These are phyloP conservation scores for Oryzias melastigma DNA, from an alignment of 2,113 vertebrate species.

Conservation along the genomic window DNA sequence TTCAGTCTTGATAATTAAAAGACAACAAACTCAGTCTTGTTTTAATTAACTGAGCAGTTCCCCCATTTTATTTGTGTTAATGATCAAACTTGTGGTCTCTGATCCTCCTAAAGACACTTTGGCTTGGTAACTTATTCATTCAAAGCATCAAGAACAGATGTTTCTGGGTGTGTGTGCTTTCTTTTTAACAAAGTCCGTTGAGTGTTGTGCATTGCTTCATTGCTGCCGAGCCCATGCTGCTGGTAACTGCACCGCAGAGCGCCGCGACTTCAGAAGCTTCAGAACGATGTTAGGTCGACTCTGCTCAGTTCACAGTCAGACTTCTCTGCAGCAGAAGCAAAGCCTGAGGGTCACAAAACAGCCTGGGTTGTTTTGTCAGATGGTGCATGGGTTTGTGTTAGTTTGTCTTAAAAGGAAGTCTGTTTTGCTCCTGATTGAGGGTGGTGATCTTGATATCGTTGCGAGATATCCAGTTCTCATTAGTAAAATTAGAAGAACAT, in stretches of 20 bases:
- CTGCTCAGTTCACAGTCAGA: slow-evolving; percentile 22
- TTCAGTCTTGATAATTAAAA: slow-evolving; percentile 17
- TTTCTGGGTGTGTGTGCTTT: slow-evolving; percentile 48
- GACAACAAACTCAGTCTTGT: slow-evolving; percentile 24
- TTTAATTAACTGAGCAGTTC: slow-evolving; percentile 2
- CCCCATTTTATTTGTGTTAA: background rate
- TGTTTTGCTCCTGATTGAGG: background rate
- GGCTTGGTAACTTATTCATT: slow-evolving; percentile 8
- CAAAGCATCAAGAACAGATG: slow-evolving; percentile 40
- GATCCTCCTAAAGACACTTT: slow-evolving; percentile 14
- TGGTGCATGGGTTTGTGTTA: background rate
- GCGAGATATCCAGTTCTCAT: too few species aligned
- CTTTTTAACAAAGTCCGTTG: background rate
- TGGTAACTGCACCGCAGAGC: slow-evolving; percentile 28
- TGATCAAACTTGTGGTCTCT: too few species aligned
- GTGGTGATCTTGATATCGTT: background rate
- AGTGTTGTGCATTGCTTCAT: slow-evolving; percentile 10
- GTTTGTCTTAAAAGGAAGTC: slow-evolving; percentile 1
- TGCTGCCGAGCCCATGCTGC: slow-evolving; percentile 16
- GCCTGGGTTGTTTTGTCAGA: background rate
- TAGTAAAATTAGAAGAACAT: too few species aligned
- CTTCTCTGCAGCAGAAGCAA: slow-evolving; percentile 13
- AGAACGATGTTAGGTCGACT: slow-evolving; percentile 21
- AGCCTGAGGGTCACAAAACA: background rate
- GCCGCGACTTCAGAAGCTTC: slow-evolving; percentile 22